Evolutionary conservation across 2,888 invertebrate species (phyloP).

Genomic region (Drosophila pseudotalamancana): DNA sequence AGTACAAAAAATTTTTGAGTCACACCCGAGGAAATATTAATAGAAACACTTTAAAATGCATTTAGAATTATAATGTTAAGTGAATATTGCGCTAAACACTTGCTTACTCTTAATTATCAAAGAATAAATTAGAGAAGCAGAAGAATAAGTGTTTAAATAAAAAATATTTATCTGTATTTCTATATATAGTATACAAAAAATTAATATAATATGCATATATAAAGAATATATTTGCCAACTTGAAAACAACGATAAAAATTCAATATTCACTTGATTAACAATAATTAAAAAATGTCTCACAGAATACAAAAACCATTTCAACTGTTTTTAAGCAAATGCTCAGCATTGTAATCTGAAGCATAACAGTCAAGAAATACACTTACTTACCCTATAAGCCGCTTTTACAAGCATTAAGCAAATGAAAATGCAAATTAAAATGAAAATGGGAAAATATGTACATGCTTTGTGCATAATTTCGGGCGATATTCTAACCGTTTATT

Average conservation of each 20-base stretch:
- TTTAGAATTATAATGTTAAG: too few species aligned
- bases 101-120: too few species aligned
- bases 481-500: constrained; percentile 31
- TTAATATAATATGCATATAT: too few species aligned
- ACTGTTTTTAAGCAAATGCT: constrained; percentile 17
- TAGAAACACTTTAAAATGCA: not conserved
- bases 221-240: too few species aligned
- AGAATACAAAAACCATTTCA: too few species aligned
- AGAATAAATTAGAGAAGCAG: too few species aligned
- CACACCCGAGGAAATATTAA: constrained; percentile 12
- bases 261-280: not conserved
- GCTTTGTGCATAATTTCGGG: constrained; percentile 31
- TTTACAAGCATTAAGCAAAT: constrained; percentile 70
- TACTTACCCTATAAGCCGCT: constrained; percentile 61
- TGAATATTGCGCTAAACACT: too few species aligned
- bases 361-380: constrained; percentile 13
- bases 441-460: constrained; percentile 21
- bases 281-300: not conserved
- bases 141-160: not conserved
- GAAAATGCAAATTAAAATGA: constrained; percentile 58
- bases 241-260: too few species aligned
- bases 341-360: constrained; percentile 30
- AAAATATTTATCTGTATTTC: not conserved
- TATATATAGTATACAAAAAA: not conserved
- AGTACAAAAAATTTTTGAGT: constrained; percentile 25